Evolutionary conservation across 2,797 vertebrate species (phyloP).

Genomic region (Lerista edwardsae): DNA sequence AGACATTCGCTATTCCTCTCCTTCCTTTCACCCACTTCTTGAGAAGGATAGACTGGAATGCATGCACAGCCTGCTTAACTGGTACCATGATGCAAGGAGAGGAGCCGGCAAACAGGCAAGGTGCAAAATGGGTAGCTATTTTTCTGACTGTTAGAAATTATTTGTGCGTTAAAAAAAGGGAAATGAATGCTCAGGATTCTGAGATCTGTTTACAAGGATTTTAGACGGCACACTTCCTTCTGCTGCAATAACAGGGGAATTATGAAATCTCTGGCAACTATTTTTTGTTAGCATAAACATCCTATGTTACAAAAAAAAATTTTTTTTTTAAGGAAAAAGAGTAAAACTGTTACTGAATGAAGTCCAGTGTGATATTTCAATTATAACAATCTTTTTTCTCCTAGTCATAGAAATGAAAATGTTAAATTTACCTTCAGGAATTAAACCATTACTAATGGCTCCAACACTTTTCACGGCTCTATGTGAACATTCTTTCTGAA

Average conservation of each 20-base stretch:
- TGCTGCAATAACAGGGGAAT: background rate
- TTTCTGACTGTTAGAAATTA: background rate
- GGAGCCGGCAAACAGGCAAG: background rate
- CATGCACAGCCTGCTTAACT: background rate
- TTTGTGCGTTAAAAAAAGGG: background rate
- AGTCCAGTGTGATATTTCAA: background rate
- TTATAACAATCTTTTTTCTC: background rate
- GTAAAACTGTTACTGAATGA: background rate
- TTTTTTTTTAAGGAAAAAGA: conserved; percentile 47
- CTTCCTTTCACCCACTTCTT: background rate
- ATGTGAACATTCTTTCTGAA: background rate
- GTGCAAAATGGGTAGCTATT: background rate
- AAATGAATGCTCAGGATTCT: background rate
- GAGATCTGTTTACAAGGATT: background rate
- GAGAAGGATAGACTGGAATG: background rate
- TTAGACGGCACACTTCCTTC: background rate
- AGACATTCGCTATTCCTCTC: background rate
- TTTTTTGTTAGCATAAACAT: conserved; percentile 11
- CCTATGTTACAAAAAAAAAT: conserved; percentile 31
- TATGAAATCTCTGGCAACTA: conserved; percentile 37
- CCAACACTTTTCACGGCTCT: background rate
- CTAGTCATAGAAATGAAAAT: background rate
- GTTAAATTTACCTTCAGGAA: background rate
- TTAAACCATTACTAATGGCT: background rate
- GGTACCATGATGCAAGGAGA: background rate